Conservation (phyloP, 2,888 invertebrate species). For the Platycheirus albimanus region DNA sequence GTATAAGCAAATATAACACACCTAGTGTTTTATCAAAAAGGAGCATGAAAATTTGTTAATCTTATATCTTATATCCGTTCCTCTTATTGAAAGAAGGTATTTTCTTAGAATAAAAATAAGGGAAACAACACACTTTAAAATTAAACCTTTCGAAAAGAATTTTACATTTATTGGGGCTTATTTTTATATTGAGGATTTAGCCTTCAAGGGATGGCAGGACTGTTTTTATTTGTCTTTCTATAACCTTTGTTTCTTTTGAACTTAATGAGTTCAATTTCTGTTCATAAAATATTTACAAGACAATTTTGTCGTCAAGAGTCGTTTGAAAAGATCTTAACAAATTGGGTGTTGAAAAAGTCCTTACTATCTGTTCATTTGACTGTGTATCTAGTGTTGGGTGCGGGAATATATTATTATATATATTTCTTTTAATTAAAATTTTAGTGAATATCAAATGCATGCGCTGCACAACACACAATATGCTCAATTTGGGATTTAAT, state of each 20-base stretch:
- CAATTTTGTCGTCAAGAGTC: constrained; percentile 6
- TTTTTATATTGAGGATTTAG: background rate
- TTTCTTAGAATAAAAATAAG: constrained; percentile 27
- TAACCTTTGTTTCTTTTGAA: constrained; percentile 4
- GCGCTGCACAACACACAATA: background rate
- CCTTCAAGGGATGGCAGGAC: constrained; percentile 3
- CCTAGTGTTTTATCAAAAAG: constrained; percentile 16
- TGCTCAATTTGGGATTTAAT: constrained; percentile 4
- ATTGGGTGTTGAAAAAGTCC: background rate
- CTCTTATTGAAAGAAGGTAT: constrained; percentile 38
- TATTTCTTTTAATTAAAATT: constrained; percentile 7
- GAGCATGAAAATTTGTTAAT: constrained; percentile 46
- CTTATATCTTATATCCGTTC: constrained; percentile 38
- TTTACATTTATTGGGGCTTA: constrained; percentile 11
- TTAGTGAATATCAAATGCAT: background rate
- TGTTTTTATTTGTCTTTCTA: constrained; percentile 7
- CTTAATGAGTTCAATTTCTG: background rate
- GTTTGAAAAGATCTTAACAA: constrained; percentile 17
- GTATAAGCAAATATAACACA: constrained; percentile 25
- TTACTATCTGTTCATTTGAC: too few species aligned
- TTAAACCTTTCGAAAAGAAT: constrained; percentile 11
- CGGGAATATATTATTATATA: too few species aligned
- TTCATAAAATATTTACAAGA: constrained; percentile 36
- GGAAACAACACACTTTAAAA: constrained; percentile 48
- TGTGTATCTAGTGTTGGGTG: too few species aligned